These are phyloP conservation scores for Hepsetus odoe DNA, from an alignment of 2,113 vertebrate genomes.

Conservation along the genomic window DNA sequence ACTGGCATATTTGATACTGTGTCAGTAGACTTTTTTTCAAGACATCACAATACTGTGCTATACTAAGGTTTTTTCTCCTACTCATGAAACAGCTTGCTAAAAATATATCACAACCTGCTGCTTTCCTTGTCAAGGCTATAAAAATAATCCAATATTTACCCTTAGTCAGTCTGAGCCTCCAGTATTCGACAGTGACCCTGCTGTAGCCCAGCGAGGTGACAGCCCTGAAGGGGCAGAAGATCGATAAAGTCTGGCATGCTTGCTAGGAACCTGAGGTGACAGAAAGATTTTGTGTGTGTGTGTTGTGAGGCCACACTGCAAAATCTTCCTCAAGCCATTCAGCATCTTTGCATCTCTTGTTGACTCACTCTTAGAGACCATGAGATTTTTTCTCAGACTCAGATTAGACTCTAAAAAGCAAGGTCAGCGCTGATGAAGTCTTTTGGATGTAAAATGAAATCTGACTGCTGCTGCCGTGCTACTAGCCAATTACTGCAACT, in stretches of 20 bases:
- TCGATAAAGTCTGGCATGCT: slow-evolving; percentile 35
- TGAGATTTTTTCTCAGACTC: not conserved
- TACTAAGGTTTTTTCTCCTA: not conserved
- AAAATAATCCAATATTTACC: slow-evolving; percentile 32
- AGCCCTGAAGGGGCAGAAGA: slow-evolving; percentile 11
- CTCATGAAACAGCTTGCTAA: not conserved
- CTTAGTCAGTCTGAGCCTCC: not conserved
- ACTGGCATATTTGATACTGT: not conserved
- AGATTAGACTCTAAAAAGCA: not conserved
- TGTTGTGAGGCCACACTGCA: not conserved
- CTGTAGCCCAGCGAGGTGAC: slow-evolving; percentile 11
- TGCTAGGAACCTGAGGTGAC: slow-evolving; percentile 26
- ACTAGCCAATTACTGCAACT: no score
- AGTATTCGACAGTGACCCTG: slow-evolving; percentile 12
- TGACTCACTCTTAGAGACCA: slow-evolving; percentile 1
- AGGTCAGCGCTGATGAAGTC: not conserved
- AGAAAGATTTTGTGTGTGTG: no score
- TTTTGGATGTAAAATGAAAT: no score
- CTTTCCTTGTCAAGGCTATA: not conserved
- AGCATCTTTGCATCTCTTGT: slow-evolving; percentile 18
- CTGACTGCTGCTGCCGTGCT: no score
- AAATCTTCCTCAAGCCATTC: not conserved
- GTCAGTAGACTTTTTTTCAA: not conserved
- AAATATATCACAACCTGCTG: slow-evolving; percentile 27
- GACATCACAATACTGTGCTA: not conserved